Evolutionary conservation across 2,888 invertebrate genomes (phyloP), one percentile per base, ranked within the genome.

Genomic region (Seira ritae): DNA sequence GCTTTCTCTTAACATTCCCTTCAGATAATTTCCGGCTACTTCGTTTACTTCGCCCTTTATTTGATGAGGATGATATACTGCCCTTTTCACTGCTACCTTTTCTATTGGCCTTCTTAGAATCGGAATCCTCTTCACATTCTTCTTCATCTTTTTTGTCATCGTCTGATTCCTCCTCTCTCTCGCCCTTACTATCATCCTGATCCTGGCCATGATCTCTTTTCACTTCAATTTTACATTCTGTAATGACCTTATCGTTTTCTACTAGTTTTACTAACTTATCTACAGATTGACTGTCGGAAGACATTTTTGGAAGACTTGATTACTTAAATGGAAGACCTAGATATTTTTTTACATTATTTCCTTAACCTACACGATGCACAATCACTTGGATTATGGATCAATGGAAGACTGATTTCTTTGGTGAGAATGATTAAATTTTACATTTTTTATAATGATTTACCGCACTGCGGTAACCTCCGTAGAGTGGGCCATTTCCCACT

Each of bases 241-340:
- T 17, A 31, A 4, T 31, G 31, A 31, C 31, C n/a, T 12, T 15
- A 71, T 46, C 42, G 17, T 20, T 37, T 8, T 37, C 46, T 65
- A 65, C 66, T 74, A 23, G 15, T 17, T 74, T 31, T 19, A 46
- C 50, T 50, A 17, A 23, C 24, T 78, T 79, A 83, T 70, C 83
- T 80, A 85, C 62, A 65, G 75, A 78, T 67, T 72, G 65, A 24
- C 68, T 85, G 31, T 81, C 82, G 81, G 80, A 83, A 80, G 80
- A 84, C 83, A 78, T 81, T 76, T 62, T 72, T 84, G 86, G 84
- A 86, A 86, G 86, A 86, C 84, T 84, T 77, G 71, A 66, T 77
- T 85, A 60, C 72, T 24, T 55, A 66, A 19, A 10, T 17, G n/a
- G 20, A 19, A 17, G 62, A 55, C n/a, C 50, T n/a, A n/a, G n/a